Conservation (phyloP, 2,797 vertebrate genomes). For the Vultur gryphus region DNA sequence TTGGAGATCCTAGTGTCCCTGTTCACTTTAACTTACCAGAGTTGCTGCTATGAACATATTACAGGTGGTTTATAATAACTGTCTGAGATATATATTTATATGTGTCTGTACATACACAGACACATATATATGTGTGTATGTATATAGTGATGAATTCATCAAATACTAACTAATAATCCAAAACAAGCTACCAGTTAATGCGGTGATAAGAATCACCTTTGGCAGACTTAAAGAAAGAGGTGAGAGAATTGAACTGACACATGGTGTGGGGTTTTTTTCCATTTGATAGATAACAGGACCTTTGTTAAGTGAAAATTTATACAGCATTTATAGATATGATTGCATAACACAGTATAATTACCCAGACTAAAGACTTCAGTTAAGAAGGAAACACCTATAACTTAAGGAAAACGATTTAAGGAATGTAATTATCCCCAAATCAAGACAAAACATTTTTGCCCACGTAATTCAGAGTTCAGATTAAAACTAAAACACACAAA, state of each 20-base stretch:
- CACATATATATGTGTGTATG: accelerated
- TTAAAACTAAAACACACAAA: not conserved
- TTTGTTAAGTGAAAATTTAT: not conserved
- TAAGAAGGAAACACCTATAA: not conserved
- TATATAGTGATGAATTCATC: not conserved
- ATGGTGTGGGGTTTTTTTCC: accelerated
- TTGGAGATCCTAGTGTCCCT: not conserved
- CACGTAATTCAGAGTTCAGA: not conserved
- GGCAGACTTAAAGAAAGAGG: not conserved
- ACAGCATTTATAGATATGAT: not conserved
- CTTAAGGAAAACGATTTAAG: not conserved
- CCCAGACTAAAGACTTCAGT: not conserved
- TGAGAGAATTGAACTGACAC: not conserved
- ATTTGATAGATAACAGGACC: not conserved
- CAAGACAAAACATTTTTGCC: not conserved
- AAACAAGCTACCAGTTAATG: not conserved
- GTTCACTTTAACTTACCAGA: not conserved
- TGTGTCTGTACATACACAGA: not conserved
- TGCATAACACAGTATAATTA: not conserved
- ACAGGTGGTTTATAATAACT: not conserved
- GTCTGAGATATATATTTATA: not conserved
- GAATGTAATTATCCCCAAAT: not conserved
- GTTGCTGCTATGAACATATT: not conserved
- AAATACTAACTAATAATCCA: not conserved
- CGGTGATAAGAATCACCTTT: not conserved